Conservation (phyloP, 1,140 invertebrate genomes). For the Drosophila mauritiana region DNA sequence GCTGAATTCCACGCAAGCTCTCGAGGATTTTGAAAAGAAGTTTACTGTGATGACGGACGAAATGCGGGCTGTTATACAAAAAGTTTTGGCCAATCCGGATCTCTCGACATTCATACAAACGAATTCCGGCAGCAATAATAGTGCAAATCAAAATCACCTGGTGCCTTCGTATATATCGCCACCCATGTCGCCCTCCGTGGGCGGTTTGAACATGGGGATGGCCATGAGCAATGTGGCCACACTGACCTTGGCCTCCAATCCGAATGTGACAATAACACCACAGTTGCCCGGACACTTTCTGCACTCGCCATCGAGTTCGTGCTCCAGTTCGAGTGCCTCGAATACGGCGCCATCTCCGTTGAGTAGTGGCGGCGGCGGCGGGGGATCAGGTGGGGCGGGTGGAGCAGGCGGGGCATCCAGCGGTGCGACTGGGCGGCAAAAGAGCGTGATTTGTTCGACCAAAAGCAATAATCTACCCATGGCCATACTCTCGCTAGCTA, state of each 20-base stretch:
- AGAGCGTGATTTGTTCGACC: constrained; percentile 81
- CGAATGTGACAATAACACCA: constrained; percentile 79
- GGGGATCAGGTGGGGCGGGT: constrained; percentile 5
- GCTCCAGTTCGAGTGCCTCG: constrained; percentile 67
- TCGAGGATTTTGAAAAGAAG: constrained; percentile 82
- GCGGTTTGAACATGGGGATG: constrained; percentile 35
- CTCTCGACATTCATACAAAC: constrained; percentile 81
- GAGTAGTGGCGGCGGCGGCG: constrained; percentile 21
- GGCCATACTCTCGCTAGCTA: constrained; percentile 61
- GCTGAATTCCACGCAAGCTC: constrained; percentile 69
- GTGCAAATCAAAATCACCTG: constrained; percentile 26
- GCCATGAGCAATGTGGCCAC: constrained; percentile 54
- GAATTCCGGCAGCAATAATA: constrained; percentile 47
- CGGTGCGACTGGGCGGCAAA: constrained; percentile 47
- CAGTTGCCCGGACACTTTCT: constrained; percentile 77
- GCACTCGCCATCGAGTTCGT: constrained; percentile 71
- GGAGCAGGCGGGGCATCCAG: background rate
- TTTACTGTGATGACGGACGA: constrained; percentile 81
- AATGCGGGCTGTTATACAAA: constrained; percentile 82
- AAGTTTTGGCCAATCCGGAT: constrained; percentile 82
- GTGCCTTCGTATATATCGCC: constrained; percentile 78
- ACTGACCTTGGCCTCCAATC: constrained; percentile 71
- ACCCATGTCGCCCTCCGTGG: constrained; percentile 78
- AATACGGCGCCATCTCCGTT: constrained; percentile 68
- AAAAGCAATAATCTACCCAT: constrained; percentile 66